Evolutionary conservation across 2,797 vertebrate species (phyloP).

Genomic region (Pelochelys cantorii): DNA sequence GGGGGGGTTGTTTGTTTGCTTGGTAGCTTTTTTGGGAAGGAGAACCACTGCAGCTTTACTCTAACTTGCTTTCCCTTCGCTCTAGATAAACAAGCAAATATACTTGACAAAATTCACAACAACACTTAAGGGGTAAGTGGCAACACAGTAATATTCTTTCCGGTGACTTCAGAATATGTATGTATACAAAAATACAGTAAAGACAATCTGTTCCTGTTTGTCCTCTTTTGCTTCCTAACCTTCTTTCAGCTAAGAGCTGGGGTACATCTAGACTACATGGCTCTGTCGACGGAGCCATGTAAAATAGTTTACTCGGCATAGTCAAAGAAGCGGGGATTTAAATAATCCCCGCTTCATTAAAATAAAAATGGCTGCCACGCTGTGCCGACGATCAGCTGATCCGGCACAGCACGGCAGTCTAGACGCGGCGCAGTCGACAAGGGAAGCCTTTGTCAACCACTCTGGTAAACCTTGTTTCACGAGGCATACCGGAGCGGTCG

Average conservation of each 20-base stretch:
- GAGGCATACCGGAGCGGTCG: too few relatives aligned
- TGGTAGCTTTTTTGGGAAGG: background rate
- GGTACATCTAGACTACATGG: too few relatives aligned
- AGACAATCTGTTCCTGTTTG: background rate
- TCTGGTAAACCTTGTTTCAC: too few relatives aligned
- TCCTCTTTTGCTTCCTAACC: fast-evolving
- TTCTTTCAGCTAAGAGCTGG: background rate
- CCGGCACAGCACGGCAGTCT: too few relatives aligned
- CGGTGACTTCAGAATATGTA: background rate
- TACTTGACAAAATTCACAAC: background rate
- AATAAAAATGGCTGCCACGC: too few relatives aligned
- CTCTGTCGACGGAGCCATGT: too few relatives aligned
- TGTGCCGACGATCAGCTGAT: too few relatives aligned
- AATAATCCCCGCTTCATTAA: too few relatives aligned
- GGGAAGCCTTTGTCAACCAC: too few relatives aligned
- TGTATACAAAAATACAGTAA: background rate
- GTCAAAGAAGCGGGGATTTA: too few relatives aligned
- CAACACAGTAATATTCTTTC: conserved; percentile 7
- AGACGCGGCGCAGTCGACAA: too few relatives aligned
- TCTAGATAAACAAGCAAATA: conserved; percentile 37
- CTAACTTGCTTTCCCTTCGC: conserved; percentile 16
- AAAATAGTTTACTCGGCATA: too few relatives aligned
- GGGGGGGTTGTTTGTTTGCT: background rate
- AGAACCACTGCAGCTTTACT: background rate
- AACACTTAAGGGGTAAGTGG: background rate